Evolutionary conservation across 2,113 vertebrate genomes (phyloP), one percentile per base, ranked within the genome.

Genomic region (Sakesphorus luctuosus): DNA sequence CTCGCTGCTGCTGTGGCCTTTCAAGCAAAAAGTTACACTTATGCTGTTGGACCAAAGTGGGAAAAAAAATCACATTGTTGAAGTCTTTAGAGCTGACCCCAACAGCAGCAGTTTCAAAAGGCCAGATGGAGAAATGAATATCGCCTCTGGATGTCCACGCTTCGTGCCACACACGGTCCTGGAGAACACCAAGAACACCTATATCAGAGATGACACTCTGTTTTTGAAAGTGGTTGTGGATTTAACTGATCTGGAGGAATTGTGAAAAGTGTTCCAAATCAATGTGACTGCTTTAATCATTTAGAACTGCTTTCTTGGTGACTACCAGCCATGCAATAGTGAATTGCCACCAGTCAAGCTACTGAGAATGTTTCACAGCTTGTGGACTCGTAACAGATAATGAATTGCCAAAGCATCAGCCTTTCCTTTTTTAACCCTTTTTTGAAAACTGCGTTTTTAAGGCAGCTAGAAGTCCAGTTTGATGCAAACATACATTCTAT

Each of bases 161-260:
- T 99, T 99, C 1, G 98, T 99, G 93, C 91, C 98, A 0, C 98
- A 99, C 23, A 14, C 94, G 0, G 93, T 97, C 33, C 95, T 99
- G 91, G 98, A 99, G 84, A 97, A 91, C 38, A 61, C 97, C 40
- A 98, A 98, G 92, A 98, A 97, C 50, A 97, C 97, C 68, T 99
- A 98, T 69, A 85, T 99, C 80, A 98, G 97, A 97, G 99, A 99
- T 5, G 98, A 99, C 84, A 99, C 98, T 4, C 94, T 99, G 49
- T 99, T 99, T 85, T 88, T 99, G 94, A 99, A 99, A 96, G 98
- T 99, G 29, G 98, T 98, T 6, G 99, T 99, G 91, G 99, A 99
- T 90, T 97, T 98, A 75, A 98, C 97, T 4, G 98, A 99, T 68
- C 94, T 99, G 66, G 99, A 99, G 40, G 98, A 99, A 63, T 40